Percentiles rank a stretch among this genome's conserved stretches.
Conservation (phyloP, 2,797 vertebrate species). For the Malurus leucopterus region DNA sequence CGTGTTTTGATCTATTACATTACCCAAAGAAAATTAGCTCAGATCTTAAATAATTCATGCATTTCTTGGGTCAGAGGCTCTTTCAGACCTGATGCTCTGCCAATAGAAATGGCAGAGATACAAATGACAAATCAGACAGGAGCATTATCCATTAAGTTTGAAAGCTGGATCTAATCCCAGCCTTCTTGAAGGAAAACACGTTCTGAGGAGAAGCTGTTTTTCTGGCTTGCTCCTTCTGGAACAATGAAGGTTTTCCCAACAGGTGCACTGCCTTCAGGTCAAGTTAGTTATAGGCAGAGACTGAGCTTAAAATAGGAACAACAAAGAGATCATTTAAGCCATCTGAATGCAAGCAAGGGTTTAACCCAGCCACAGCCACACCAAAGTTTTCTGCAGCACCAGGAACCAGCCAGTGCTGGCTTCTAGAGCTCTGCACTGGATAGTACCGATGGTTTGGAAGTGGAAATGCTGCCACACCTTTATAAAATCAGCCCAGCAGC, state of each 20-base stretch:
- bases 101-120: slow-evolving; percentile 39
- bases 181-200: neutral
- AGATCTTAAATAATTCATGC: slow-evolving; percentile 35
- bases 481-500: neutral
- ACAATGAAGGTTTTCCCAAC: neutral
- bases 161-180: slow-evolving; percentile 23
- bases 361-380: neutral
- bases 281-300: neutral
- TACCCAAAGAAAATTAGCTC: slow-evolving; percentile 24
- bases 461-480: neutral
- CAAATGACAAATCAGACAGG: slow-evolving; percentile 31
- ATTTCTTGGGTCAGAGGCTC: slow-evolving; percentile 35
- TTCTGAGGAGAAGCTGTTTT: neutral
- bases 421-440: neutral
- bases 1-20: neutral
- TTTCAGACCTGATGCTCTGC: slow-evolving; percentile 21
- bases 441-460: neutral
- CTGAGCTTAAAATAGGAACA: neutral
- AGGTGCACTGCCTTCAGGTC: neutral
- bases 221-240: neutral
- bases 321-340: neutral
- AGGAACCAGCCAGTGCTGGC: neutral
- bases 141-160: slow-evolving; percentile 5
- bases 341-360: neutral
- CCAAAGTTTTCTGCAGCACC: neutral